Conservation (phyloP, 2,113 vertebrate genomes). For the Strix aluco region DNA sequence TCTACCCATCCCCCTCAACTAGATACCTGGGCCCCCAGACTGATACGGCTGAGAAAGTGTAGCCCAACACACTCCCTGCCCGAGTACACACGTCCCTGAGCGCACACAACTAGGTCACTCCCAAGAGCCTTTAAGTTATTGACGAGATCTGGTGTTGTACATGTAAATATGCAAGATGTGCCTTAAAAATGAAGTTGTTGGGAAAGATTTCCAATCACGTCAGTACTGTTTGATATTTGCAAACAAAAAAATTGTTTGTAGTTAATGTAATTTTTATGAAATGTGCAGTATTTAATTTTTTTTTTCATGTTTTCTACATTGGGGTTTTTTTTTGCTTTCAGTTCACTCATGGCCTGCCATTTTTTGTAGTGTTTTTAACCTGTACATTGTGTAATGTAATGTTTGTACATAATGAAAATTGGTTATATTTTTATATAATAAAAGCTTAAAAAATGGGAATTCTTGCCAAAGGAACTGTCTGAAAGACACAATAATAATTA, state of each 20-base stretch:
- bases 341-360: slow-evolving; percentile 76
- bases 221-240: slow-evolving; percentile 82
- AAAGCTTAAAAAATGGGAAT: slow-evolving; percentile 73
- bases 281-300: slow-evolving; percentile 81
- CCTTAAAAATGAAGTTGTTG: slow-evolving; percentile 81
- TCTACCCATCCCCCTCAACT: slow-evolving; percentile 85
- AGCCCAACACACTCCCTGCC: background rate
- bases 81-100: slow-evolving; percentile 13
- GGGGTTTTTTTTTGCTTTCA: slow-evolving; percentile 48
- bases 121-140: slow-evolving; percentile 78
- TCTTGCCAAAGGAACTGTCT: slow-evolving; percentile 83
- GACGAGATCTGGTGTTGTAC: slow-evolving; percentile 69
- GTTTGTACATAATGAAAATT: slow-evolving; percentile 85
- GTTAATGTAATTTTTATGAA: slow-evolving; percentile 87
- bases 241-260: slow-evolving; percentile 77
- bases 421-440: slow-evolving; percentile 87
- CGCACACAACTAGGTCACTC: slow-evolving; percentile 57
- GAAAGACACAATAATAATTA: slow-evolving; percentile 66
- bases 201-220: slow-evolving; percentile 77
- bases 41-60: slow-evolving; percentile 72
- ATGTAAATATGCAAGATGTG: slow-evolving; percentile 82
- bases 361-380: slow-evolving; percentile 83
- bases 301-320: slow-evolving; percentile 55
- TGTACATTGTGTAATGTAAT: slow-evolving; percentile 86
- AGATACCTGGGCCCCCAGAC: slow-evolving; percentile 80